These are phyloP conservation scores for Mormyrus hasselquistii DNA, from an alignment of 2,797 vertebrate genomes.

Conservation along the genomic window DNA sequence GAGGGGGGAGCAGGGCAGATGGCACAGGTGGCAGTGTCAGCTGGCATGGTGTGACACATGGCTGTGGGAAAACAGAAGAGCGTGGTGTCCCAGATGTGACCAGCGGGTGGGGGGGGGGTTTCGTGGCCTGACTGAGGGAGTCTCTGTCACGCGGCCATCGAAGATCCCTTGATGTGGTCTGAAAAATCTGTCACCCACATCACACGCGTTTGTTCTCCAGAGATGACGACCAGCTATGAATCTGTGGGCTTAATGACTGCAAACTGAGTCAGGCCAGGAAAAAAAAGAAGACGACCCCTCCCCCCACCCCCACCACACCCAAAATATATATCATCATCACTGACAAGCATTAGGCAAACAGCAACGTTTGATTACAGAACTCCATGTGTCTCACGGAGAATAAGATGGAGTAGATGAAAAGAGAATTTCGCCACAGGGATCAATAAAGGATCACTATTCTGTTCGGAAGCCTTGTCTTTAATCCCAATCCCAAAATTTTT, in stretches of 20 bases:
- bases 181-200: constrained; percentile 32
- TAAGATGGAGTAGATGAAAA: neutral
- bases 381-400: neutral
- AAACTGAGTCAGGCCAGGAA: constrained; percentile 18
- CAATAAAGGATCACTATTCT: neutral
- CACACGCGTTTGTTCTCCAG: neutral
- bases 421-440: neutral
- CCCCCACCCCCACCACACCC: neutral
- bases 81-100: constrained; percentile 24
- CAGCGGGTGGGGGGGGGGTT: no score
- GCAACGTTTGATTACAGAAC: neutral
- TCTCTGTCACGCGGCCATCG: constrained; percentile 20
- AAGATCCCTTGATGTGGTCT: constrained; percentile 28
- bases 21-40: constrained; percentile 21
- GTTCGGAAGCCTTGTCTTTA: neutral
- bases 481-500: neutral
- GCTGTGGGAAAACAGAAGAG: constrained; percentile 9
- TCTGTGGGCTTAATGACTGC: constrained; percentile 8
- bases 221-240: neutral
- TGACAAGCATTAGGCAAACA: neutral
- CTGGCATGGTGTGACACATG: constrained; percentile 35
- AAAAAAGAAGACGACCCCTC: neutral
- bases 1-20: neutral
- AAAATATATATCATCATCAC: neutral
- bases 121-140: constrained; percentile 17